These are phyloP conservation scores for Albula goreensis DNA, from an alignment of 2,113 vertebrate genomes.

Conservation along the genomic window DNA sequence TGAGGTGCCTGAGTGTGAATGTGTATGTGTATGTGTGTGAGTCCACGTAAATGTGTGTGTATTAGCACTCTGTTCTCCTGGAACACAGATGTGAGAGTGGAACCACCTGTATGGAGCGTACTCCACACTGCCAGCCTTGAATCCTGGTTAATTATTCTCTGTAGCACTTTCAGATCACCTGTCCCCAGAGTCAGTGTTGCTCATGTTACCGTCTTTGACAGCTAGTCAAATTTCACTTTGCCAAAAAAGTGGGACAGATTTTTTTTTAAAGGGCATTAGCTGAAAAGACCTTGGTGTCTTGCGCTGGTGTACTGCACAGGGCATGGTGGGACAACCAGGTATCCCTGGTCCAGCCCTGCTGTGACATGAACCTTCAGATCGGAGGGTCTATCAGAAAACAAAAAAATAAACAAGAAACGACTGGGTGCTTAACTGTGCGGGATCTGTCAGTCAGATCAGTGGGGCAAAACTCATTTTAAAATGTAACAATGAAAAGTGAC, in stretches of 20 bases:
- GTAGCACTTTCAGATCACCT: background rate
- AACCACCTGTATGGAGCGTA: background rate
- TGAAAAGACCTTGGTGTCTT: background rate
- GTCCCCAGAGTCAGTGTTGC: background rate
- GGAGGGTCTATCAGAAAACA: background rate
- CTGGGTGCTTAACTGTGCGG: background rate
- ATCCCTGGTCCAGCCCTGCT: background rate
- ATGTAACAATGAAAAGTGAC: background rate
- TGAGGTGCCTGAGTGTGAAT: background rate
- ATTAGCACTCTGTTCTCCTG: background rate
- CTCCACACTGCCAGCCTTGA: background rate
- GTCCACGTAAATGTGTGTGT: background rate
- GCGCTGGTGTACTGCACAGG: background rate
- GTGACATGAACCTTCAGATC: background rate
- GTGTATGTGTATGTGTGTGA: background rate
- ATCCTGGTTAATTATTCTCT: constrained; percentile 10
- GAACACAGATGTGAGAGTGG: background rate
- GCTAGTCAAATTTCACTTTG: background rate
- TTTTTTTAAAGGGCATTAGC: background rate
- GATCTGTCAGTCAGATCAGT: background rate
- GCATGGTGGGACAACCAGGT: background rate
- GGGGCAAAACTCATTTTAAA: background rate
- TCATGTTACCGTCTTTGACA: background rate
- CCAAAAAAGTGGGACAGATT: background rate
- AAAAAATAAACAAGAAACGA: background rate